Conservation (phyloP, 2,888 invertebrate genomes). For the Griposia aprilina region DNA sequence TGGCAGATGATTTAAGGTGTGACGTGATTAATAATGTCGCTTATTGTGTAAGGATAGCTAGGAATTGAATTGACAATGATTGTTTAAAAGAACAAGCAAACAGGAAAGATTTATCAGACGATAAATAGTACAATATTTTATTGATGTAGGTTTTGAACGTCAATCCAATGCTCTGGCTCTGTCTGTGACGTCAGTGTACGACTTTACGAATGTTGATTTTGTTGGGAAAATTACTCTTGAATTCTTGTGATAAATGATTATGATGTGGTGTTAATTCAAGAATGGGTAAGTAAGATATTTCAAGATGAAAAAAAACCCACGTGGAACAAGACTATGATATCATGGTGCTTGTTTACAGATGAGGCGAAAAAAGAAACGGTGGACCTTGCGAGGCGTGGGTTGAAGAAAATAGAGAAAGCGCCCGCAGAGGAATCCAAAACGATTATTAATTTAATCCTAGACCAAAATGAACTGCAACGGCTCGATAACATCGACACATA, state of each 20-base stretch:
- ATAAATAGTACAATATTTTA: not conserved
- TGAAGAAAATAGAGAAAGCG: conserved; percentile 95
- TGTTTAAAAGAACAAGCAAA: not conserved
- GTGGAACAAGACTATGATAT: conserved; percentile 14
- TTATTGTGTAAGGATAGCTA: not conserved
- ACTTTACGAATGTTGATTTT: conserved; percentile 82
- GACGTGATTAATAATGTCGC: not conserved
- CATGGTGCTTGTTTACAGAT: conserved; percentile 64
- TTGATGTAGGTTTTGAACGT: conserved; percentile 72
- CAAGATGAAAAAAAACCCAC: not conserved
- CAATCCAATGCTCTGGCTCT: not conserved
- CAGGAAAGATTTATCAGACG: not conserved
- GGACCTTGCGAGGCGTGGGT: conserved; percentile 94
- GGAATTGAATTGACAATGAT: not conserved
- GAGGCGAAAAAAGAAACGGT: conserved; percentile 89
- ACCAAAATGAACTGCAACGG: conserved; percentile 96
- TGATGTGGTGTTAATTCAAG: conserved; percentile 73
- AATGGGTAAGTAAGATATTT: conserved; percentile 78
- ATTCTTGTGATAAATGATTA: conserved; percentile 71
- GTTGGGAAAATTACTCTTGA: conserved; percentile 70
- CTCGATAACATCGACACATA: conserved; percentile 97
- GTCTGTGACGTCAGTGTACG: conserved; percentile 66
- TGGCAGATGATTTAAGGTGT: too few species aligned
- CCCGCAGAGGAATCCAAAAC: conserved; percentile 92
- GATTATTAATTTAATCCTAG: conserved; percentile 93